phyloP scores from a whole-genome alignment of 2,797 vertebrate species.

The Setipinna tenuifilis region DNA sequence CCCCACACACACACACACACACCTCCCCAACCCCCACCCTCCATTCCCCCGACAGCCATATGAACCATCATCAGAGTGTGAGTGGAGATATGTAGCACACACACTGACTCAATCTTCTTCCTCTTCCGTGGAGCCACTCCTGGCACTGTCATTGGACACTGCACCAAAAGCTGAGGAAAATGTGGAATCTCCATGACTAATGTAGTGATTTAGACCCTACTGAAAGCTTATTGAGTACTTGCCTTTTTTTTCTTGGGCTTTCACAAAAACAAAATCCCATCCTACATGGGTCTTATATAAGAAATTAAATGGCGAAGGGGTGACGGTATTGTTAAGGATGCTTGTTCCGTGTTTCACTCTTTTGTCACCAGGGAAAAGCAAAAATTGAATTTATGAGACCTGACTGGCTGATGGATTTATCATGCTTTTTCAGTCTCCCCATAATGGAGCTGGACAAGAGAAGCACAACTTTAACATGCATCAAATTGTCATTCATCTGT shows the following conservation, averaged over 20 bases:
- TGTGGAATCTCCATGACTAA: slow-evolving; percentile 56
- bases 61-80: slow-evolving; percentile 21
- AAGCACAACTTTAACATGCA: neutral
- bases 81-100: neutral
- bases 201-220: slow-evolving; percentile 50
- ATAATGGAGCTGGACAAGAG: neutral
- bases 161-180: slow-evolving; percentile 33
- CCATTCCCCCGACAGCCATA: neutral
- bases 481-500: neutral
- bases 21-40: neutral
- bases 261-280: slow-evolving; percentile 52
- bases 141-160: slow-evolving; percentile 28
- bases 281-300: slow-evolving; percentile 57
- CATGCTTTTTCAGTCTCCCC: slow-evolving; percentile 25
- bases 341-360: slow-evolving; percentile 22
- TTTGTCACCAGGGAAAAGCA: slow-evolving; percentile 35
- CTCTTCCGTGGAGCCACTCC: neutral
- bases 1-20: too few species aligned
- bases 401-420: slow-evolving; percentile 43
- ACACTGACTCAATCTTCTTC: neutral
- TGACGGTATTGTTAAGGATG: slow-evolving; percentile 34
- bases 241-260: slow-evolving; percentile 40
- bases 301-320: slow-evolving; percentile 37
- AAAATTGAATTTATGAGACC: slow-evolving; percentile 50
- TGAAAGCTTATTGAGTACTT: slow-evolving; percentile 53